Evolutionary conservation across 2,113 vertebrate species (phyloP).

Genomic region (Regulus satrapa): DNA sequence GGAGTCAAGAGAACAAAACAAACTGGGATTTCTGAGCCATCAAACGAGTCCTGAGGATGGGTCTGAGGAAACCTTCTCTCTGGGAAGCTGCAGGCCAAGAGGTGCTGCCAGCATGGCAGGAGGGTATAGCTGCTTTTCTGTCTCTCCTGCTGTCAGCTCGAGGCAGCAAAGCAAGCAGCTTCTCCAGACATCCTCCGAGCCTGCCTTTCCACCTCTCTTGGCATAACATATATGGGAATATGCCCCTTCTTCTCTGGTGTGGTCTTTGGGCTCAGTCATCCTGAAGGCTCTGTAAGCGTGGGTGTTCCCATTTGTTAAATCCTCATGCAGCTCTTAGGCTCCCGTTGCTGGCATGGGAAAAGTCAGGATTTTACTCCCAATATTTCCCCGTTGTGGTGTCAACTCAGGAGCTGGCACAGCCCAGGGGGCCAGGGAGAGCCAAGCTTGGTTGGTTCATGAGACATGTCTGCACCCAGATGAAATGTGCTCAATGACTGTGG

Average conservation of each 20-base stretch:
- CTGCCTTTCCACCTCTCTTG: neutral
- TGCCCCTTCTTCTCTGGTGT: neutral
- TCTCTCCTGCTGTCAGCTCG: neutral
- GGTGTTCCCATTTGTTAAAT: neutral
- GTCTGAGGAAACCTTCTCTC: neutral
- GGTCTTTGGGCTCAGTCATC: neutral
- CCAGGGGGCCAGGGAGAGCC: neutral
- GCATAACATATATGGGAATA: neutral
- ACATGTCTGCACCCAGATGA: neutral
- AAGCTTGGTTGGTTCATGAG: rapidly evolving
- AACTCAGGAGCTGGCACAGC: neutral
- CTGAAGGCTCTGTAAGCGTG: neutral
- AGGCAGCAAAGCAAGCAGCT: neutral
- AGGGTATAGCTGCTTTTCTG: neutral
- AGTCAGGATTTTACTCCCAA: neutral
- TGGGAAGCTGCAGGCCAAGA: neutral
- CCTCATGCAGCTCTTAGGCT: neutral
- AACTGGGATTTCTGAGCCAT: neutral
- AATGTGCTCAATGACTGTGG: neutral
- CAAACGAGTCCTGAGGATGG: neutral
- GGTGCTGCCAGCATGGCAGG: neutral
- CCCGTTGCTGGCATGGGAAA: neutral
- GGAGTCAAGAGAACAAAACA: neutral
- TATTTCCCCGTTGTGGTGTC: neutral
- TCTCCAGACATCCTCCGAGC: neutral